Conservation (phyloP, 2,113 vertebrate species). For the Microtus montanus region DNA sequence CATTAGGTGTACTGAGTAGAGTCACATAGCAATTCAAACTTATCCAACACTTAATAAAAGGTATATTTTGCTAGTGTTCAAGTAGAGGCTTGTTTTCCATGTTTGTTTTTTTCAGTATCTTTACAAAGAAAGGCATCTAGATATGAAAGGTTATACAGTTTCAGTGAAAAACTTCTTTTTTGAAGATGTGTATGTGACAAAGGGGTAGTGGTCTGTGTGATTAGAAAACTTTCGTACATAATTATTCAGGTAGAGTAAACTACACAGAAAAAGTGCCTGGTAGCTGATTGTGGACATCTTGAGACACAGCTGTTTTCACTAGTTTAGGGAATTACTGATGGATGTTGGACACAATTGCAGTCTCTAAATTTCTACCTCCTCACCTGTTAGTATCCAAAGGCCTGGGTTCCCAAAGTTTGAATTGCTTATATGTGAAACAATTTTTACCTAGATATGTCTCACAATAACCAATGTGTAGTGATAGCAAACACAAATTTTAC, state of each 20-base stretch:
- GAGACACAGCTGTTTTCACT: background rate
- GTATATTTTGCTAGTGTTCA: background rate
- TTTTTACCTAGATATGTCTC: background rate
- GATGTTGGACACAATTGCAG: background rate
- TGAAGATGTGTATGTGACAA: background rate
- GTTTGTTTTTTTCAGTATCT: background rate
- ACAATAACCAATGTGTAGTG: background rate
- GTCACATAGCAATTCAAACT: background rate
- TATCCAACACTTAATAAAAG: conserved; percentile 3
- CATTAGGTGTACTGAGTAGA: background rate
- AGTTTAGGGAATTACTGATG: background rate
- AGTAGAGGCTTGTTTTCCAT: background rate
- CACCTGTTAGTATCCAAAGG: background rate
- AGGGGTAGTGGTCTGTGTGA: background rate
- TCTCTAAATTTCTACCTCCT: conserved; percentile 13
- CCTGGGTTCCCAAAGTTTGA: background rate
- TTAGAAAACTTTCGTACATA: background rate
- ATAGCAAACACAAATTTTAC: background rate
- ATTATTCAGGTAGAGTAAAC: background rate
- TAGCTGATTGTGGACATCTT: background rate
- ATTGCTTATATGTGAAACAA: background rate
- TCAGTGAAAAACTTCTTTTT: background rate
- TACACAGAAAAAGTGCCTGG: background rate
- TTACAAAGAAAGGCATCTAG: background rate
- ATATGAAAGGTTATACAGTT: background rate